phyloP scores from a whole-genome alignment of 2,888 invertebrate genomes.

The Globia sparganii region DNA sequence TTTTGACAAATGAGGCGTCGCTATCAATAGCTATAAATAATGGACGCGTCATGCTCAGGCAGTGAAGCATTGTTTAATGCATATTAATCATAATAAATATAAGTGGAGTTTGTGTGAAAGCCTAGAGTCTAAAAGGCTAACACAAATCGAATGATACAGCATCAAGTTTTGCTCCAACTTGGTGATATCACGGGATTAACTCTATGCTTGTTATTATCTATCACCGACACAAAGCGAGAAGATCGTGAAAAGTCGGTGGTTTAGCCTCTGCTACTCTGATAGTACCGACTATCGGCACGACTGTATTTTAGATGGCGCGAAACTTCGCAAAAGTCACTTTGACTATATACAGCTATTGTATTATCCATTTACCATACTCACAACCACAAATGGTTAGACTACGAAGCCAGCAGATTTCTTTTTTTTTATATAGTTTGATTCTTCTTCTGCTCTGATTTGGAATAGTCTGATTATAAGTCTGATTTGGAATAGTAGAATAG shows the following conservation, averaged over 20 bases:
- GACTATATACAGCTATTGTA: not conserved
- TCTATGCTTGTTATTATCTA: not conserved
- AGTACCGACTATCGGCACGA: not conserved
- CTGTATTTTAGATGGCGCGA: no score
- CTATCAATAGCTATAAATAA: slow-evolving; percentile 41
- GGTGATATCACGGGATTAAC: not conserved
- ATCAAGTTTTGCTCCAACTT: not conserved
- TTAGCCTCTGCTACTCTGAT: not conserved
- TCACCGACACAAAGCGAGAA: no score
- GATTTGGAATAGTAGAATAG: not conserved
- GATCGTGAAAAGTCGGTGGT: not conserved
- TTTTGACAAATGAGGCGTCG: slow-evolving; percentile 38
- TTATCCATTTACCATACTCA: not conserved
- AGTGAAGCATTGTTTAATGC: slow-evolving; percentile 22
- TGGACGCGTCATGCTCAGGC: slow-evolving; percentile 32
- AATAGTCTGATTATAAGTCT: no score
- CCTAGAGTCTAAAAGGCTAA: not conserved
- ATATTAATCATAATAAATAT: slow-evolving; percentile 30
- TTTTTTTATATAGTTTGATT: not conserved
- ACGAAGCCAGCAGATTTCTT: not conserved
- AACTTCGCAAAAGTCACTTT: no score
- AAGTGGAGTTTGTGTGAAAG: slow-evolving; percentile 7
- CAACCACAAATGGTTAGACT: no score
- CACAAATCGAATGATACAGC: not conserved
- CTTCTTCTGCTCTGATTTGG: not conserved